Conservation (phyloP, 2,797 vertebrate genomes). For the Anisognathus igniventris region DNA sequence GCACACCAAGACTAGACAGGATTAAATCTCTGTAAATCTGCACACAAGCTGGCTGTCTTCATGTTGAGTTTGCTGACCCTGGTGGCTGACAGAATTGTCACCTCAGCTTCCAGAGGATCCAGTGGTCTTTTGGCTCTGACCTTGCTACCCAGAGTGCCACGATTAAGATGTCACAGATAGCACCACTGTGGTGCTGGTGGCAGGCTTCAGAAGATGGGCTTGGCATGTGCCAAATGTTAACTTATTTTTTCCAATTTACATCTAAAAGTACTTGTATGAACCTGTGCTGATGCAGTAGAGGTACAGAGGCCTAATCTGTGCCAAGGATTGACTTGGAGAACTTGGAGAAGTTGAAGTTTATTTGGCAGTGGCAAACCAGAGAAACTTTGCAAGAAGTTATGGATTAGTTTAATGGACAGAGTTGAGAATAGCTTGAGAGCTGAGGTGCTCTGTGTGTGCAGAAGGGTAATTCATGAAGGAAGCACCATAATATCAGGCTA, state of each 20-base stretch:
- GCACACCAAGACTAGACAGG: background rate
- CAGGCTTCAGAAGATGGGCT: background rate
- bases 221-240: background rate
- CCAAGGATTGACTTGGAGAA: background rate
- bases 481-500: background rate
- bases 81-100: background rate
- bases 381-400: background rate
- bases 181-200: background rate
- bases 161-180: background rate
- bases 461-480: background rate
- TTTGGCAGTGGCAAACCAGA: background rate
- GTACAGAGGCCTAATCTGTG: background rate
- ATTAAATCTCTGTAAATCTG: background rate
- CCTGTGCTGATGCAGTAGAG: background rate
- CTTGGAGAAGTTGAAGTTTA: background rate
- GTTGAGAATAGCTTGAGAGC: background rate
- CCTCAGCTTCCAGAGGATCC: background rate
- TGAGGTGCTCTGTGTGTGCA: background rate
- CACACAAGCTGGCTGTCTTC: background rate
- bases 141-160: accelerated
- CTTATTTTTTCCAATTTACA: background rate
- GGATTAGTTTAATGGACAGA: background rate
- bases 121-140: background rate
- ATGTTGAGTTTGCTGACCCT: background rate
- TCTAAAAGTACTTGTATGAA: background rate